Evolutionary conservation across 2,797 vertebrate species (phyloP).

Genomic region (Gobio occitaniae): DNA sequence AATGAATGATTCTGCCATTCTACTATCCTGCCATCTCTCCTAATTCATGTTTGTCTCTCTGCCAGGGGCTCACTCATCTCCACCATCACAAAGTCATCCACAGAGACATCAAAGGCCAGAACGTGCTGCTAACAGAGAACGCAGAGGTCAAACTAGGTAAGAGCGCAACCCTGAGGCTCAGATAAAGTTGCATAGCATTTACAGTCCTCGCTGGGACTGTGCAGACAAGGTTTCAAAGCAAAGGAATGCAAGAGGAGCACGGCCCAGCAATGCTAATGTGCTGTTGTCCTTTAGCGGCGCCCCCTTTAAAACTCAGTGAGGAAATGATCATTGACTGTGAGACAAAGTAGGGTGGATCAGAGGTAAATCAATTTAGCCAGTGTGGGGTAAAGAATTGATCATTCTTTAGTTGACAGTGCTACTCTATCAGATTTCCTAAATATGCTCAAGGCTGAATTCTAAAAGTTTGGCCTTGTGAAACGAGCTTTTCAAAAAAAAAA

Average conservation of each 20-base stretch:
- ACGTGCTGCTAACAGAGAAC: slow-evolving; percentile 95
- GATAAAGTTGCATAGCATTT: slow-evolving; percentile 8
- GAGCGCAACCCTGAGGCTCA: slow-evolving; percentile 54
- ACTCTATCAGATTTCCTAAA: slow-evolving; percentile 13
- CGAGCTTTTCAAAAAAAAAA: neutral
- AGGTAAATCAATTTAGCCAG: slow-evolving; percentile 40
- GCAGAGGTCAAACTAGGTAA: slow-evolving; percentile 98
- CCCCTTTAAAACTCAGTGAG: neutral
- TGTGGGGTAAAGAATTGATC: slow-evolving; percentile 47
- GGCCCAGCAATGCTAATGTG: neutral
- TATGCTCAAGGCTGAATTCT: neutral
- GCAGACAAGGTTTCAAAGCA: slow-evolving; percentile 10
- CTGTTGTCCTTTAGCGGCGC: neutral
- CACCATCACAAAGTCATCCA: slow-evolving; percentile 99
- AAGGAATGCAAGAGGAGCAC: neutral
- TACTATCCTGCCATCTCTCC: neutral
- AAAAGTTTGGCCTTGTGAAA: slow-evolving; percentile 5
- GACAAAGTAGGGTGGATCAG: slow-evolving; percentile 11
- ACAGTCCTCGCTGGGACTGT: neutral
- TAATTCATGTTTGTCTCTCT: slow-evolving; percentile 20
- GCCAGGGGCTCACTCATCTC: slow-evolving; percentile 94
- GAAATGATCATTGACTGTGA: slow-evolving; percentile 33
- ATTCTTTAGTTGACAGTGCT: slow-evolving; percentile 32
- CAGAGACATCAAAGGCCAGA: slow-evolving; percentile 98
- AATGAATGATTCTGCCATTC: slow-evolving; percentile 13